Evolutionary conservation across 2,797 vertebrate genomes (phyloP), one percentile per base, ranked within the genome.

Genomic region (Sternarchorhynchus goeldii): DNA sequence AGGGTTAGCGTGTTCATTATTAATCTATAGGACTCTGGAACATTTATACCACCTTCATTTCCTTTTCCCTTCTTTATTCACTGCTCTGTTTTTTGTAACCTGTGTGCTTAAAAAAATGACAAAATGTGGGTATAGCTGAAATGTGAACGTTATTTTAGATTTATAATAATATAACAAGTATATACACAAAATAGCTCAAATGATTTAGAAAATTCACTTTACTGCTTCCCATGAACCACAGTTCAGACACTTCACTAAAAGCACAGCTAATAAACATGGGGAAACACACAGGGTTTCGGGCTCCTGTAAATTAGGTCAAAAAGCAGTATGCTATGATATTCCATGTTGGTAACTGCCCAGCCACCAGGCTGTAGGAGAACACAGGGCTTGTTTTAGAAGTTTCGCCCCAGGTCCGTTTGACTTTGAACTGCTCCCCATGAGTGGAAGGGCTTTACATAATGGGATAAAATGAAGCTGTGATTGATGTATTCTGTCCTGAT

Each of bases 401-500:
- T 78, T 81, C 20, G 25, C 31, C 73, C 59, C 59, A 62, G 75
- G 67, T 77, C 7, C 57, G 34, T 81, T 89, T 88, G 83, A 85
- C 86, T 84, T 88, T 82, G 77, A 89, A 85, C 76, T 78, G 85
- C 81, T 86, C 83, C 82, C 84, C 79, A 81, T 67, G 75, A 68
- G 73, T 82, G 75, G 65, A 77, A 56, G 32, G 83, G 79, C 84
- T 76, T 81, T 77, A 83, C 80, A 34, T 66, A 79, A 89, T 85
- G 81, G 84, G 81, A 88, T 86, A 87, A 73, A 77, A 71, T 80
- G 41, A 71, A 84, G 73, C 69, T 45, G 67, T 86, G 90, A 91
- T 88, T 88, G 88, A 91, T 90, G 85, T 70, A 77, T 67, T 83
- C 84, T 85, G 81, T 85, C 82, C 70, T 83, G 65, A 80, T 81